Evolutionary conservation across 2,113 vertebrate species (phyloP).

Genomic region (Nettapus auritus): DNA sequence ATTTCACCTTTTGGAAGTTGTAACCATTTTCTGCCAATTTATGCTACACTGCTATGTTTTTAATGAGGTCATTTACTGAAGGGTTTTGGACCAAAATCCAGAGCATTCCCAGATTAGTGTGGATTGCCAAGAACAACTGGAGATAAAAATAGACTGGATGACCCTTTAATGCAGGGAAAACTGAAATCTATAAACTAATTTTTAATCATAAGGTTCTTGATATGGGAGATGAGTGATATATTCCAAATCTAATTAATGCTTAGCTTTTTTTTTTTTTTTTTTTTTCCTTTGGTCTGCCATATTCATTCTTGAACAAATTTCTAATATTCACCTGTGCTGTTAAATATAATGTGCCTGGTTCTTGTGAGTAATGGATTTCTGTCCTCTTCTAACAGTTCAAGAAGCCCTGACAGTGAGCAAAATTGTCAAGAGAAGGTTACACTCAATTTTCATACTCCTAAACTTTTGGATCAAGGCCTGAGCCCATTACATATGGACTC

Average conservation of each 20-base stretch:
- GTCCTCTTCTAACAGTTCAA: neutral
- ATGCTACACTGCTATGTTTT: conserved; percentile 4
- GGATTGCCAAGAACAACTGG: conserved; percentile 1
- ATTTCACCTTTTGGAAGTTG: neutral
- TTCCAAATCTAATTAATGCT: neutral
- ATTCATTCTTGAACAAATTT: neutral
- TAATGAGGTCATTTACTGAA: conserved; percentile 45
- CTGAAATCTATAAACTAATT: neutral
- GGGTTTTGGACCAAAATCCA: conserved; percentile 46
- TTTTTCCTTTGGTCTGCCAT: neutral
- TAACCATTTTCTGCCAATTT: neutral
- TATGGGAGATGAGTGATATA: neutral
- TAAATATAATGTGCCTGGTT: neutral
- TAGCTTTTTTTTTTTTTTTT: neutral
- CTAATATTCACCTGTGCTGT: neutral
- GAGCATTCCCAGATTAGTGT: neutral
- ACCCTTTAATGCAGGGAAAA: neutral
- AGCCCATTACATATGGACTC: neutral
- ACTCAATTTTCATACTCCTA: neutral
- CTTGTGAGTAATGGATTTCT: neutral
- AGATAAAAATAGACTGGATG: conserved; percentile 32
- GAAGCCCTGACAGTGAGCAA: neutral
- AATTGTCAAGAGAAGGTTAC: neutral
- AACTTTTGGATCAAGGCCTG: neutral
- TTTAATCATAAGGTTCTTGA: neutral